Conservation (phyloP, 2,888 invertebrate species). For the Megastigmus dorsalis region DNA sequence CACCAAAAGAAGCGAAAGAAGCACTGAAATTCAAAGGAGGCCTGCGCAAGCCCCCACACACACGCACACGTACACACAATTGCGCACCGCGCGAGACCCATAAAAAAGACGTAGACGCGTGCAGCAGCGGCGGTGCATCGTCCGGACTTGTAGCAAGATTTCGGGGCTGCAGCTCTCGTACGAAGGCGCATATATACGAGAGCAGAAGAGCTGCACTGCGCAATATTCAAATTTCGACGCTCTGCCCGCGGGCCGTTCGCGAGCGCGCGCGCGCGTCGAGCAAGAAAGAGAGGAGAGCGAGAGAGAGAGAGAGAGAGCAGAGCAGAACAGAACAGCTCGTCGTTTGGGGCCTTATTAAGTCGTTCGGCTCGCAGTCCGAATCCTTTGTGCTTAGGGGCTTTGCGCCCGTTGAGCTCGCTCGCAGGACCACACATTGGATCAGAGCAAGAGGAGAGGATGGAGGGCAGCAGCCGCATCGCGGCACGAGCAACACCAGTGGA, state of each 20-base stretch:
- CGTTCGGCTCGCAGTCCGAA: conserved; percentile 2
- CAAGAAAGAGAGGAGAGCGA: background rate
- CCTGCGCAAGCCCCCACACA: background rate
- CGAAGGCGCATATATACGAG: background rate
- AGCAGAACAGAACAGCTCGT: too few species aligned
- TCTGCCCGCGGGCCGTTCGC: background rate
- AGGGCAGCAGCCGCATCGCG: too few species aligned
- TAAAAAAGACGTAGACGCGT: background rate
- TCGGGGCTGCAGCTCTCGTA: background rate
- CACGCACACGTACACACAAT: too few species aligned
- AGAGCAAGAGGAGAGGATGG: too few species aligned
- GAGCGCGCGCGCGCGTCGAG: background rate
- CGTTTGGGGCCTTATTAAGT: conserved; percentile 47
- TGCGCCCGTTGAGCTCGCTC: background rate
- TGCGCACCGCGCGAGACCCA: background rate
- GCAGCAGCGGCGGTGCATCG: too few species aligned
- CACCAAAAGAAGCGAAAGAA: too few species aligned
- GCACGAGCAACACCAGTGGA: too few species aligned
- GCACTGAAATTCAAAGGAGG: background rate
- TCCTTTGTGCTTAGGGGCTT: background rate
- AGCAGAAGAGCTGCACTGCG: background rate
- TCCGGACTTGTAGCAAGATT: too few species aligned
- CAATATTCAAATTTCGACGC: conserved; percentile 6
- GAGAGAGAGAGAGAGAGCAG: background rate
- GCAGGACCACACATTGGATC: conserved; percentile 33